Base-by-base conservation (phyloP, 2,888 invertebrate genomes). In the Mimachlamys varia region DNA sequence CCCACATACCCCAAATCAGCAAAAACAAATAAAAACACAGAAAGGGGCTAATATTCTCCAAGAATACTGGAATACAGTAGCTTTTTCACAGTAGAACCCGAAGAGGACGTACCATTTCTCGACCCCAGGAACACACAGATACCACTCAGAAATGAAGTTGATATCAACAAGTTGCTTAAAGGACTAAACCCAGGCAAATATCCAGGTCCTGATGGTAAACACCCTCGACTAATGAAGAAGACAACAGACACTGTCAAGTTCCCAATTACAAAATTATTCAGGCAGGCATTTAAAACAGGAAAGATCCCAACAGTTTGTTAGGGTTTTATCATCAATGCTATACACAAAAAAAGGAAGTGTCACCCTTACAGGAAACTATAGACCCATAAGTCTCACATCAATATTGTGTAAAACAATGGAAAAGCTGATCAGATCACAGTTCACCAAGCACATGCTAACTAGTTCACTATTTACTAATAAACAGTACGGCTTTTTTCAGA, bases 381-480 rank as follows among this genome's bases (percentile, higher is more conserved):
- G 62, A 62, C 1, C 62, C 22, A 62, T 62, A 62, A 5, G 62
- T 27, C 22, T 62, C n/a, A 62, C 62, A n/a, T 62, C 62, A 62
- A 62, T 62, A 62, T 19, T 62, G n/a, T 62, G 27, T 62, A n/a
- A 62, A 62, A 62, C n/a, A 10, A 62, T 62, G 62, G 62, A 62
- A 62, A 62, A 62, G 12, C 12, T 62, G 2, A 19, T 62, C 10
- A 22, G 62, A 62, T 62, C 62, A 27, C n/a, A 62, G 3, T n/a
- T n/a, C 10, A 62, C 7, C 22, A 62, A 62, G 27, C n/a, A 62
- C n/a, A 62, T 62, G n/a, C 22, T 27, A 5, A 22, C 58, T 7
- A 22, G n/a, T 12, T 19, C 62, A 62, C n/a, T 62, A 10, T 44
- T 62, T 27, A 62, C n/a, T 4, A 62, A 62, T 27, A 62, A 62